Evolutionary conservation across 2,888 invertebrate species (phyloP), one percentile per base, ranked within the genome.

Genomic region (Morpho achilles): DNA sequence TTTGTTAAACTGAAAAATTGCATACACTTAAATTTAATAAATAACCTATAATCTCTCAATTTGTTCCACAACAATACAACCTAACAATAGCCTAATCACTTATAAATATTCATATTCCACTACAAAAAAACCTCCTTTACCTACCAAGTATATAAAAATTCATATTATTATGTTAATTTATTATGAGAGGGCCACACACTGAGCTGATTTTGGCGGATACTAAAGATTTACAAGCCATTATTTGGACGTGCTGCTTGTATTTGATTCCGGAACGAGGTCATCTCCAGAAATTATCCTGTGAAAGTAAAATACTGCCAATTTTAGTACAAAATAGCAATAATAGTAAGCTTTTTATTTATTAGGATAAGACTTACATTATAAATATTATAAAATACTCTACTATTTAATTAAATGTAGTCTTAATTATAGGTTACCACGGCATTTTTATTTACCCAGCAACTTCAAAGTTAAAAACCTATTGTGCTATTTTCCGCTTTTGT

Each of bases 81-180:
- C 53, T 59, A 60, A 59, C 61, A 61, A 61, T 60, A 53, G 57
- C 55, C 10, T 49, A 59, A 55, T 56, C 46, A 53, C 46, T 52
- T 59, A 67, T 69, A 66, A 67, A 68, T 69, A 70, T 69, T 65
- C 67, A 70, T 64, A 53, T 62, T 53, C 61, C 32, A 53, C 46
- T 16, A 47, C n/a, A 48, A 58, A 57, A 55, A 58, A 60, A 42
- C 40, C 53, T 53, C 59, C 50, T 51, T 57, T 69, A 69, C 62
- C 61, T 51, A 41, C 9, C 42, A 43, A 32, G 44, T 45, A 44
- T 55, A 69, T 56, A 65, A 51, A 58, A 51, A 62, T 68, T 69
- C 62, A 64, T 58, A 62, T 69, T 69, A 73, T 75, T 75, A 75
- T 75, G 74, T 61, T 69, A 75, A 75, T 75, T 62, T 59, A 57